Conservation (phyloP, 1,140 invertebrate genomes). For the Antheraea pernyi region DNA sequence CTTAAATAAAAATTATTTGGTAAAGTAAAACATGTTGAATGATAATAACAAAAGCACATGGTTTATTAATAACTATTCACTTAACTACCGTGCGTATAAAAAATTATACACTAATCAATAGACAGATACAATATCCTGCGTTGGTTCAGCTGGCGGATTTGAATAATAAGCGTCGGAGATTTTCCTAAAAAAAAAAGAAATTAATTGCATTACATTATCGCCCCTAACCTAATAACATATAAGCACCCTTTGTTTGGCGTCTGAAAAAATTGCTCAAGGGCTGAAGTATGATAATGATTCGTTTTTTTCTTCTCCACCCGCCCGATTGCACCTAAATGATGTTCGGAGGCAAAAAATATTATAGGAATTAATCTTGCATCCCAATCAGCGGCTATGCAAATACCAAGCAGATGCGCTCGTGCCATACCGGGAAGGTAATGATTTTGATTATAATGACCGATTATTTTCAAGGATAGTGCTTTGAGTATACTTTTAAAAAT, state of each 20-base stretch:
- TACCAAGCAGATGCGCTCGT: conserved; percentile 63
- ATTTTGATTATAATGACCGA: conserved; percentile 34
- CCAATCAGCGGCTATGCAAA: conserved; percentile 73
- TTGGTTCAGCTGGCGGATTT: conserved; percentile 74
- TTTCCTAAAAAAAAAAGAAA: conserved; percentile 54
- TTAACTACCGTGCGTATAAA: neutral
- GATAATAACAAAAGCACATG: too few relatives aligned
- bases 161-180: conserved; percentile 71
- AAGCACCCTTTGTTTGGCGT: conserved; percentile 71
- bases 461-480: conserved; percentile 27
- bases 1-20: too few relatives aligned
- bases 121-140: conserved; percentile 34
- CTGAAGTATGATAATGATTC: conserved; percentile 77
- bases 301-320: conserved; percentile 56
- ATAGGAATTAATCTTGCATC: conserved; percentile 68
- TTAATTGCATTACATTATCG: conserved; percentile 77
- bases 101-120: conserved; percentile 42
- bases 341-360: conserved; percentile 72
- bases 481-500: neutral
- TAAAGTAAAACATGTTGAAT: too few relatives aligned
- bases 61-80: neutral
- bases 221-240: conserved; percentile 75
- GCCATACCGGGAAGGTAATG: conserved; percentile 38
- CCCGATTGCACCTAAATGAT: conserved; percentile 73
- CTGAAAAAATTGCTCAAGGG: conserved; percentile 77